These are phyloP conservation scores for Drosophila ananassae DNA, from an alignment of 1,140 invertebrate species.

Conservation along the genomic window DNA sequence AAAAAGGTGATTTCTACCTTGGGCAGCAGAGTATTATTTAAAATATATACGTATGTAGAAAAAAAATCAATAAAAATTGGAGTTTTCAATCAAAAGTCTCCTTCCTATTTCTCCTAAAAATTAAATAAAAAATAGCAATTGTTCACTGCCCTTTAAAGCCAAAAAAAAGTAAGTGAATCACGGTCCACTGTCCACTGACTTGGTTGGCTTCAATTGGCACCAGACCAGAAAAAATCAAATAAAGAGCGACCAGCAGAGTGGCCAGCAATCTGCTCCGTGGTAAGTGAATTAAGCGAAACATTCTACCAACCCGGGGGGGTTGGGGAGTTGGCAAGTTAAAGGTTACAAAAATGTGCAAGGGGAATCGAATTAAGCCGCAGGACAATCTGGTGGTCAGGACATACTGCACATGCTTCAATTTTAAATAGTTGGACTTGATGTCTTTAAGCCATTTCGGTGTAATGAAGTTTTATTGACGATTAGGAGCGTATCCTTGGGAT, in stretches of 20 bases:
- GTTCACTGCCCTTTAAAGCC: too few relatives aligned
- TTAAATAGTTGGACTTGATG: background rate
- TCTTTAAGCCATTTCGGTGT: background rate
- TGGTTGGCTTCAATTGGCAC: slow-evolving; percentile 2
- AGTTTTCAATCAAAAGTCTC: too few relatives aligned
- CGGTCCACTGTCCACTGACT: background rate
- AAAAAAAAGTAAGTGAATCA: background rate
- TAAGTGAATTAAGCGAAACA: slow-evolving; percentile 6
- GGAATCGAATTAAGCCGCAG: slow-evolving; percentile 1
- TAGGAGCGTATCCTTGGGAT: background rate
- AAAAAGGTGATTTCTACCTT: too few relatives aligned
- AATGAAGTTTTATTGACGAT: slow-evolving; percentile 1
- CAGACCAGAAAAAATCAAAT: slow-evolving; percentile 5
- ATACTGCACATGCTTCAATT: background rate
- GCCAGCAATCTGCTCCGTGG: slow-evolving; percentile 4
- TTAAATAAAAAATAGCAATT: too few relatives aligned
- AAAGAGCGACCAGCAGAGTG: background rate
- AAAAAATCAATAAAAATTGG: too few relatives aligned
- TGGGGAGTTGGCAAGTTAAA: background rate
- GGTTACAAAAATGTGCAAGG: background rate
- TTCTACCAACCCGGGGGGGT: background rate
- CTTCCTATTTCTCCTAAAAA: too few relatives aligned
- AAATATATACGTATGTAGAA: too few relatives aligned
- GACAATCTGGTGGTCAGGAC: too few relatives aligned
- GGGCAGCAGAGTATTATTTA: too few relatives aligned